phyloP scores from a whole-genome alignment of 2,113 vertebrate species.

The Piprites chloris region DNA sequence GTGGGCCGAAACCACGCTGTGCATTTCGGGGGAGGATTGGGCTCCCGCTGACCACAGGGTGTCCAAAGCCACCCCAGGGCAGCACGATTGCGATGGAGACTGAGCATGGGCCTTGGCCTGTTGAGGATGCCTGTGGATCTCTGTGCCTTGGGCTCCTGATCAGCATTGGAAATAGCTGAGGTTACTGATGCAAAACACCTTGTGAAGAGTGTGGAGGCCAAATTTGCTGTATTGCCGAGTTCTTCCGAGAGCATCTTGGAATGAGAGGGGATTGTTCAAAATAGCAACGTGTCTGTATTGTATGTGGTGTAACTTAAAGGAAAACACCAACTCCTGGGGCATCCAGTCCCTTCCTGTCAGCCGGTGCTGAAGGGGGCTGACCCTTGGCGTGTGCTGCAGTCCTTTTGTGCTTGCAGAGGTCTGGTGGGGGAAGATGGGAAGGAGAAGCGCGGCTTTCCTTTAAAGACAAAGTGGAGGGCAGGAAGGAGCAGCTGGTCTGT shows the following conservation, averaged over 20 bases:
- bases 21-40: neutral
- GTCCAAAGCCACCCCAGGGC: neutral
- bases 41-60: fast-evolving
- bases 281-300: fast-evolving
- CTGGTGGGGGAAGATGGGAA: neutral
- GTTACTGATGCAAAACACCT: neutral
- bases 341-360: neutral
- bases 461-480: slow-evolving; percentile 6
- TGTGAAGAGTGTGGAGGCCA: neutral
- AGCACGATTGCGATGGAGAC: fast-evolving
- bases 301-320: neutral
- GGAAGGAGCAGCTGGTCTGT: slow-evolving; percentile 27
- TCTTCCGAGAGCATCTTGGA: neutral
- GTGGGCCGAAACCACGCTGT: neutral
- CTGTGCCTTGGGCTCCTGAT: neutral
- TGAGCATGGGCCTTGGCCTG: fast-evolving
- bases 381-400: neutral
- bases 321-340: neutral
- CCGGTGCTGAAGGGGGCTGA: neutral
- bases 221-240: neutral
- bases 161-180: neutral
- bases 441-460: neutral
- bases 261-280: neutral
- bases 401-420: neutral
- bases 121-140: neutral